phyloP scores from a whole-genome alignment of 2,113 vertebrate species.

The Eudyptes chrysolophus region DNA sequence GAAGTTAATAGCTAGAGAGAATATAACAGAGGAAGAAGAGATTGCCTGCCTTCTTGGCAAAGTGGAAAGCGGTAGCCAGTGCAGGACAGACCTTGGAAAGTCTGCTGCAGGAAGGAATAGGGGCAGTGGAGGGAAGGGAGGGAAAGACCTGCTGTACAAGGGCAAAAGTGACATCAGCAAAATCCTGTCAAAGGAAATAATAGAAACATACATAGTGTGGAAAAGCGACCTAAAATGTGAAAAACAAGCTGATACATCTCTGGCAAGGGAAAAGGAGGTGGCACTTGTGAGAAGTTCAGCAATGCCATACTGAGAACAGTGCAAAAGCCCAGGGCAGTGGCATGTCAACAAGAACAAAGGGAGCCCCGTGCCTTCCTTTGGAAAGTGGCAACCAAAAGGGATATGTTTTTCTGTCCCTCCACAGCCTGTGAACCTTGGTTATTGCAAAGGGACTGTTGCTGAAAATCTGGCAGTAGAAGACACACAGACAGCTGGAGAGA shows the following conservation, averaged over 20 bases:
- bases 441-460: background rate
- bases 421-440: background rate
- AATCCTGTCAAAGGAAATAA: background rate
- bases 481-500: background rate
- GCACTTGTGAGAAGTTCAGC: background rate
- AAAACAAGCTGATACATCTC: background rate
- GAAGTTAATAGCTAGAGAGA: background rate
- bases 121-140: background rate
- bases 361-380: background rate
- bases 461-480: background rate
- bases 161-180: background rate
- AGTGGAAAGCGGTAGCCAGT: background rate
- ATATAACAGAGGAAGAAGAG: background rate
- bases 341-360: background rate
- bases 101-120: background rate
- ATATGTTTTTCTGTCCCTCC: background rate
- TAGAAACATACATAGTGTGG: background rate
- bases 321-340: background rate
- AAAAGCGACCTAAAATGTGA: background rate
- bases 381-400: background rate
- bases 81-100: background rate
- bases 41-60: background rate
- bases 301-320: background rate
- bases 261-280: background rate
- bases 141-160: background rate